phyloP scores from a whole-genome alignment of 2,797 vertebrate genomes.

The Chaenodraco wilsoni region DNA sequence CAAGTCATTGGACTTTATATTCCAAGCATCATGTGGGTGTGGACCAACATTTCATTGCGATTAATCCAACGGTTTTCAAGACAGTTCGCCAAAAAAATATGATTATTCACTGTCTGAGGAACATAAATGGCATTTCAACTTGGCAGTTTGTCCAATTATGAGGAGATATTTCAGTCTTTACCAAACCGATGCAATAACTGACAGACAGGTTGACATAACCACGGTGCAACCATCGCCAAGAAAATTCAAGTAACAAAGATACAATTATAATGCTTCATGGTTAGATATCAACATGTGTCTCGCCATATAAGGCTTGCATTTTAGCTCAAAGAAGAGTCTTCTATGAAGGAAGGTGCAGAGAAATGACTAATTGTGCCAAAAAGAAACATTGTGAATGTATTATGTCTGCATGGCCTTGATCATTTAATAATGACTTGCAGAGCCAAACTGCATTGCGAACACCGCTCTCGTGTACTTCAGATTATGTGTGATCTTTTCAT shows the following conservation, averaged over 20 bases:
- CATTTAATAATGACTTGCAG: conserved; percentile 18
- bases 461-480: neutral
- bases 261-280: neutral
- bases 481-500: conserved; percentile 31
- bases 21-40: neutral
- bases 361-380: conserved; percentile 6
- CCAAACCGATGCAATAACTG: neutral
- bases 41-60: neutral
- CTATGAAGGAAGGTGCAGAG: neutral
- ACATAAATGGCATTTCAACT: neutral
- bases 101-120: neutral
- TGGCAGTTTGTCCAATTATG: too few relatives aligned
- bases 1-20: neutral
- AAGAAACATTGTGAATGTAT: neutral
- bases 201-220: neutral
- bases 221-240: neutral
- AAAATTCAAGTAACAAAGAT: neutral
- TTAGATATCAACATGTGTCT: conserved; percentile 3
- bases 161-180: neutral
- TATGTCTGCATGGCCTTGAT: conserved; percentile 17
- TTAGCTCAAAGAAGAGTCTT: conserved; percentile 14
- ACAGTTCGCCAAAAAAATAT: neutral
- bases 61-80: neutral
- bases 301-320: neutral
- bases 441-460: neutral